Conservation (phyloP, 2,797 vertebrate species). For the Chiloscyllium punctatum region DNA sequence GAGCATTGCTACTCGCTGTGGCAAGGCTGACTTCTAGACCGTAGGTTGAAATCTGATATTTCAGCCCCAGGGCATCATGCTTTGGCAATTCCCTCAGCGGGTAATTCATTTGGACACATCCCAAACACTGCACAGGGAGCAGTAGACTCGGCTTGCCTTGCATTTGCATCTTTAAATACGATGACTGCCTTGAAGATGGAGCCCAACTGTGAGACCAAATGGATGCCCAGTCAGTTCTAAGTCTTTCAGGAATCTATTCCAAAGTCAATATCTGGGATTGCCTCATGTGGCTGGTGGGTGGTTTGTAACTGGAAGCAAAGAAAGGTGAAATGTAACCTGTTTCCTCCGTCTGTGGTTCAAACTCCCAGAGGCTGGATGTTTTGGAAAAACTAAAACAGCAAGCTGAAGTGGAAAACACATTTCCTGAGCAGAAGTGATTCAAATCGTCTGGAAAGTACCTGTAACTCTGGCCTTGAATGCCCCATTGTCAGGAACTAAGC, state of each 20-base stretch:
- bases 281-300: too few species aligned
- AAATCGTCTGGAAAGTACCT: slow-evolving; percentile 17
- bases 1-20: not conserved
- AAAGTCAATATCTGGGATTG: not conserved
- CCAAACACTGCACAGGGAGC: not conserved
- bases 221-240: not conserved
- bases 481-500: not conserved
- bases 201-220: not conserved
- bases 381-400: not conserved
- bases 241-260: not conserved
- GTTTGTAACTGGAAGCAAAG: not conserved
- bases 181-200: not conserved
- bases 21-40: not conserved
- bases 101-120: not conserved
- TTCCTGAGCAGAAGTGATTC: slow-evolving; percentile 2
- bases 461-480: not conserved
- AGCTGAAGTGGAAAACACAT: slow-evolving; percentile 25
- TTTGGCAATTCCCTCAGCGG: not conserved
- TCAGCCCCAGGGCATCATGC: not conserved
- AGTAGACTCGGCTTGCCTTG: not conserved
- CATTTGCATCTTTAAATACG: not conserved
- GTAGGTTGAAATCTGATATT: not conserved
- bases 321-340: not conserved
- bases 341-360: not conserved
- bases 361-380: not conserved